Base-by-base conservation (phyloP, 2,797 vertebrate species). In the Pseudochaenichthys georgianus region DNA sequence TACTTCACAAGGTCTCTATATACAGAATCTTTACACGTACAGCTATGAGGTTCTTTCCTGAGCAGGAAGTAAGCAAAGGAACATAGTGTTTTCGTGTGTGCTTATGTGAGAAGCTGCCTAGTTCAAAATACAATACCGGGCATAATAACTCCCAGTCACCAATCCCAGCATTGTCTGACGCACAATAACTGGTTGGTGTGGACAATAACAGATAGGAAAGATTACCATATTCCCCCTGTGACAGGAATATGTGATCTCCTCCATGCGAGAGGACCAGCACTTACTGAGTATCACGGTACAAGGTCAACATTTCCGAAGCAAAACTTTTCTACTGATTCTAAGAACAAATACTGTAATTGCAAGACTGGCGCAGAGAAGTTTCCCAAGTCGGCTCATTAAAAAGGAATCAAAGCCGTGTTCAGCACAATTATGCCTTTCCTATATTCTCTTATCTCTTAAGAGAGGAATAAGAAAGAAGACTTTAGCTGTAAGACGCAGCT, bases 1-100 rank as follows among this genome's bases (percentile, higher is more conserved):
- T 94, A 95, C 91, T 88, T 94, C 91, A 93, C 87, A 91, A 94
- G 87, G 84, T 92, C 78, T 88, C 77, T 93, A 94, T 95, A 62
- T 94, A 95, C 94, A 95, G 82, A 75, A 89, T 93, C 74, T 94
- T 89, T 92, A 92, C 92, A 93, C 77, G 70, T 83, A 89, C 82
- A 93, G 89, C 92, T 81, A 81, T 83, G 86, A 88, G 82, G 86
- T 89, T 89, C 82, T 85, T 91, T 93, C 92, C 91, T 91, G 88
- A 94, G 92, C 86, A 83, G 83, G 73, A 89, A 85, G 71, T 79
- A 80, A 83, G 84, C 81, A 84, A 85, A 89, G 79, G 77, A 88
- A 76, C 73, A 46, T 66, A 54, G 59, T 74, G 75, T 78, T 5
- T 68, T 61, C 75, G 64, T 78, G 31, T 87, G 79, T 84, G 80